These are phyloP conservation scores for Brotula barbata DNA, from an alignment of 2,797 vertebrate genomes.

Conservation along the genomic window DNA sequence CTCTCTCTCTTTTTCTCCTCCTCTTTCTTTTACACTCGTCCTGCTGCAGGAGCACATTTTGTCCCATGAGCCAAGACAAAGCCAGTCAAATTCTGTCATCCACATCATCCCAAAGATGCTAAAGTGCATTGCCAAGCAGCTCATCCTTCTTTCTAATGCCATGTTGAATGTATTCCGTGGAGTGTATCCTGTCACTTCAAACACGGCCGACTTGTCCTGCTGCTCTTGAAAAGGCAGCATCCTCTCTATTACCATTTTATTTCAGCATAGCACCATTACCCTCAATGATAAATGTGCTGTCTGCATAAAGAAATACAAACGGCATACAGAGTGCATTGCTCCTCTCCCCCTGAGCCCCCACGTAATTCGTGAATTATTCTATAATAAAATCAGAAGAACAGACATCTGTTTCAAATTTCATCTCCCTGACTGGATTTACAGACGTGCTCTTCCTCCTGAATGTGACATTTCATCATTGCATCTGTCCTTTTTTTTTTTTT, in stretches of 20 bases:
- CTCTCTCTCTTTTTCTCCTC: conserved; percentile 10
- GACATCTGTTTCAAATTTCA: background rate
- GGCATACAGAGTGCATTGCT: conserved; percentile 42
- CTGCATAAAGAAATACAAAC: conserved; percentile 11
- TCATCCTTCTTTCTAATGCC: conserved; percentile 16
- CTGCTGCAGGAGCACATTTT: conserved; percentile 22
- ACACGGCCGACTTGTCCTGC: conserved; percentile 8
- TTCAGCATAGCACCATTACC: background rate
- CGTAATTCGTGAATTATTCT: background rate
- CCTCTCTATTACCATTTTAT: conserved; percentile 20
- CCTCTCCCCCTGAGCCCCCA: conserved; percentile 15
- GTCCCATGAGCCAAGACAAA: background rate
- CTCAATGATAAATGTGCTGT: conserved; percentile 2
- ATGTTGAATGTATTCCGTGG: conserved; percentile 25
- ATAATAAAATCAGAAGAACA: background rate
- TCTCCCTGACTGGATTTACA: conserved; percentile 37
- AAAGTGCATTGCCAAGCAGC: conserved; percentile 22
- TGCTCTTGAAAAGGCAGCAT: conserved; percentile 1
- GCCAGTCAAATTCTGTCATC: conserved; percentile 5
- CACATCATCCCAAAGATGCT: conserved; percentile 17
- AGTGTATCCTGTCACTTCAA: too few species aligned
- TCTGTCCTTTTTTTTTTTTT: background rate
- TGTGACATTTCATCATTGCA: conserved; percentile 15
- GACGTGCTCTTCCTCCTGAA: conserved; percentile 11
- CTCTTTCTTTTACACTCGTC: conserved; percentile 43